Percentiles rank a stretch among this genome's conserved stretches.
Conservation (phyloP, 1,140 invertebrate species). For the Orius laevigatus region DNA sequence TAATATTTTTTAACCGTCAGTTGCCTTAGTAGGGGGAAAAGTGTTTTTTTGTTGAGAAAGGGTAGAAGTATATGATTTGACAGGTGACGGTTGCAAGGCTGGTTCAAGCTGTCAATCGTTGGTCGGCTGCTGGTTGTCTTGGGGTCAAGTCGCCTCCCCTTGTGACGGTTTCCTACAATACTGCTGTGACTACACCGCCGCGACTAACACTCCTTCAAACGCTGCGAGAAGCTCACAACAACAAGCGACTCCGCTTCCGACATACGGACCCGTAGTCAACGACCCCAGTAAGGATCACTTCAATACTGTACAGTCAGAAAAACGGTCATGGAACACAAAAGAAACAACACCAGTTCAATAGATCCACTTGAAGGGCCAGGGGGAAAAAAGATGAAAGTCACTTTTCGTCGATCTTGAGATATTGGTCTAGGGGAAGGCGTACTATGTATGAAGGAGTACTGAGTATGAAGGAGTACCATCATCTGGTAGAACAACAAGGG, state of each 20-base stretch:
- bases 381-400: too few relatives aligned
- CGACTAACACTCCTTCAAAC: constrained; percentile 49
- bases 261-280: constrained; percentile 51
- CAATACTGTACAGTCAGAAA: background rate
- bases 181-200: constrained; percentile 58
- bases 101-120: constrained; percentile 76
- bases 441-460: too few relatives aligned
- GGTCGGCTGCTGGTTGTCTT: constrained; percentile 78
- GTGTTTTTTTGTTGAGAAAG: too few relatives aligned
- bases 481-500: too few relatives aligned
- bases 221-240: constrained; percentile 34
- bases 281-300: constrained; percentile 46
- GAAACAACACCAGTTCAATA: background rate
- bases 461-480: too few relatives aligned
- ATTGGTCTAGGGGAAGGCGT: too few relatives aligned
- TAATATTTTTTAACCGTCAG: too few relatives aligned
- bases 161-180: constrained; percentile 68
- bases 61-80: background rate
- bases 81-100: constrained; percentile 32
- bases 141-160: constrained; percentile 68
- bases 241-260: constrained; percentile 25
- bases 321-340: background rate
- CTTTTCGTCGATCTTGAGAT: too few relatives aligned
- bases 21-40: too few relatives aligned
- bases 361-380: too few relatives aligned